Conservation (phyloP, 2,888 invertebrate species). For the Cartodere bifasciata region DNA sequence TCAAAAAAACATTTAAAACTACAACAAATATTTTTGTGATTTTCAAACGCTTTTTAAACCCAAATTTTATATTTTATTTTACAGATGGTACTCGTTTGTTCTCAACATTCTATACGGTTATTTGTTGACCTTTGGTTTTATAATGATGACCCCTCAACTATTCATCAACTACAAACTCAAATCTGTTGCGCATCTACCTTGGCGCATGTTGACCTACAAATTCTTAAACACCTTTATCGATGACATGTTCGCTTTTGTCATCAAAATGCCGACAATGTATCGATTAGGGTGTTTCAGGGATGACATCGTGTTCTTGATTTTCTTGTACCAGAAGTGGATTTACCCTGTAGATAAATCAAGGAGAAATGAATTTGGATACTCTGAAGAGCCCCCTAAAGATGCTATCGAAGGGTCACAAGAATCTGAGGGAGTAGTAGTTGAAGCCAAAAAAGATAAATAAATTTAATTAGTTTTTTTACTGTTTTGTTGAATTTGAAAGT, state of each 20-base stretch:
- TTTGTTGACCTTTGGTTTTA: slow-evolving; percentile 95
- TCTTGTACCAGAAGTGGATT: slow-evolving; percentile 97
- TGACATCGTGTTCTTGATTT: slow-evolving; percentile 98
- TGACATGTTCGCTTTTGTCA: slow-evolving; percentile 99
- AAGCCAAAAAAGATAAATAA: slow-evolving; percentile 11
- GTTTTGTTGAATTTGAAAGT: background rate
- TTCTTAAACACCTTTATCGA: slow-evolving; percentile 99
- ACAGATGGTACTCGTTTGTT: slow-evolving; percentile 98
- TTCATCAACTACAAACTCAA: slow-evolving; percentile 99
- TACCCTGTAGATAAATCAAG: slow-evolving; percentile 93
- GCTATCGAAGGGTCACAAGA: slow-evolving; percentile 16
- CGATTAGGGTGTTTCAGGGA: slow-evolving; percentile 96
- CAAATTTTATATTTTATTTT: too few relatives aligned
- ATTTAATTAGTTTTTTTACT: background rate
- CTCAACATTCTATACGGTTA: slow-evolving; percentile 96
- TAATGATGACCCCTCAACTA: slow-evolving; percentile 99
- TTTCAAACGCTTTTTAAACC: too few relatives aligned
- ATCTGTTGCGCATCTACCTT: slow-evolving; percentile 97
- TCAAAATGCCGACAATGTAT: slow-evolving; percentile 99
- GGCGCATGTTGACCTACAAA: slow-evolving; percentile 99
- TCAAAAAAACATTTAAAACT: too few relatives aligned
- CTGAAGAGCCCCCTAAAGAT: slow-evolving; percentile 49
- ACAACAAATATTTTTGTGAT: too few relatives aligned
- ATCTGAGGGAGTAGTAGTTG: background rate
- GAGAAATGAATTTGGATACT: slow-evolving; percentile 97